Evolutionary conservation across 2,888 invertebrate species (phyloP), one percentile per base, ranked within the genome.

Genomic region (Amphiduros pacificus): DNA sequence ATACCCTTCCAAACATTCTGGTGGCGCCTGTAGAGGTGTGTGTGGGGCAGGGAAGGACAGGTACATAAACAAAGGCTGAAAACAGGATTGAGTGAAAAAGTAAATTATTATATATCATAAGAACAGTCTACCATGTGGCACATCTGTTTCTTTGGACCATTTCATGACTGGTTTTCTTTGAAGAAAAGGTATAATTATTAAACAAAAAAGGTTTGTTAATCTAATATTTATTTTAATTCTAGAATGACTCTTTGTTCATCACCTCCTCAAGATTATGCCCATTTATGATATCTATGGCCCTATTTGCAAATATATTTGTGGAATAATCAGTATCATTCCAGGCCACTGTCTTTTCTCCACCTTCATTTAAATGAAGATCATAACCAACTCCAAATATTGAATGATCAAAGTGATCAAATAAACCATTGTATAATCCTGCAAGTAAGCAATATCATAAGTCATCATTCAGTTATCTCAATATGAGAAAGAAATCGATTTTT

Each of bases 41-140:
- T 78, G 78, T 1, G 76, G 76, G 17, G 78, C 77, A 68, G 77
- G 77, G 65, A 74, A 77, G 14, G 77, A 71, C 58, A 73, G 59
- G 40, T 64, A 67, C 24, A 70, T 20, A 27, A 70, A 70, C 32
- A 70, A 55, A n/a, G 70, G 70, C 65, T 64, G 32, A 26, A 58
- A 56, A 36, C n/a, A n/a, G n/a, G n/a, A n/a, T n/a, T n/a, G n/a
- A n/a, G n/a, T n/a, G n/a, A n/a, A n/a, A n/a, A n/a, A n/a, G n/a
- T n/a, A n/a, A n/a, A n/a, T n/a, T n/a, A n/a, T n/a, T n/a, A n/a
- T n/a, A n/a, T n/a, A n/a, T n/a, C n/a, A n/a, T n/a, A n/a, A n/a
- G n/a, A n/a, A n/a, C n/a, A n/a, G n/a, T n/a, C n/a, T n/a, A n/a
- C n/a, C n/a, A n/a, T n/a, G n/a, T n/a, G n/a, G n/a, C n/a, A n/a